Conservation (phyloP, 2,888 invertebrate species). For the Artemia sinica region DNA sequence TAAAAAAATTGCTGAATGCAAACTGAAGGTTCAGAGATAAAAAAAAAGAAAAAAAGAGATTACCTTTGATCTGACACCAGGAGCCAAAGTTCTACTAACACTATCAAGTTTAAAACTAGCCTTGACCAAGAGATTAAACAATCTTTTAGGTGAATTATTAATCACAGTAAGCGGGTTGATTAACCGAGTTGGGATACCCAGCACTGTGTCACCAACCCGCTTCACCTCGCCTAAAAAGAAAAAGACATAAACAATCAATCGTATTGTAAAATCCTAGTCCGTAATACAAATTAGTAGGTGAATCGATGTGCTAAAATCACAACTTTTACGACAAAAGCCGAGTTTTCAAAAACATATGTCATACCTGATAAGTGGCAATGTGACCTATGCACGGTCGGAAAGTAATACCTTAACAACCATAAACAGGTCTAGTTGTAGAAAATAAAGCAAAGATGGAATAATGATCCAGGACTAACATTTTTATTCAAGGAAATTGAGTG, state of each 20-base stretch:
- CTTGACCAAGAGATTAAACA: constrained; percentile 96
- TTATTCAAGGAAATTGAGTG: too few species aligned
- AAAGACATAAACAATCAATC: neutral
- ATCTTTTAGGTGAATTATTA: constrained; percentile 96
- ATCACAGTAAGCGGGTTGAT: constrained; percentile 99
- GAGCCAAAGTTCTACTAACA: constrained; percentile 95
- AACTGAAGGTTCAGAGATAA: constrained; percentile 2
- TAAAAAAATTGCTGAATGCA: too few species aligned
- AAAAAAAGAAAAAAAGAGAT: too few species aligned
- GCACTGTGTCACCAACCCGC: constrained; percentile 93
- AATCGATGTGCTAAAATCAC: too few species aligned
- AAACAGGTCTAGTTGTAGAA: too few species aligned
- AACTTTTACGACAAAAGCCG: neutral
- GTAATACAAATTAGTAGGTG: too few species aligned
- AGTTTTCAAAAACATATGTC: neutral
- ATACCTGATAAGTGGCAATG: too few species aligned
- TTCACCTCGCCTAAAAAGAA: constrained; percentile 75
- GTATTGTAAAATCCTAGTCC: too few species aligned
- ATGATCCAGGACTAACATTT: too few species aligned
- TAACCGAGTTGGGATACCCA: constrained; percentile 99
- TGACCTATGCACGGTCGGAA: too few species aligned
- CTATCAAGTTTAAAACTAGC: constrained; percentile 99
- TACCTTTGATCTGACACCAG: constrained; percentile 81
- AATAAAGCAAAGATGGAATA: too few species aligned
- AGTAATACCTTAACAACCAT: too few species aligned